These are phyloP conservation scores for Chaitophorus viminalis DNA, from an alignment of 2,888 invertebrate species.

Conservation along the genomic window DNA sequence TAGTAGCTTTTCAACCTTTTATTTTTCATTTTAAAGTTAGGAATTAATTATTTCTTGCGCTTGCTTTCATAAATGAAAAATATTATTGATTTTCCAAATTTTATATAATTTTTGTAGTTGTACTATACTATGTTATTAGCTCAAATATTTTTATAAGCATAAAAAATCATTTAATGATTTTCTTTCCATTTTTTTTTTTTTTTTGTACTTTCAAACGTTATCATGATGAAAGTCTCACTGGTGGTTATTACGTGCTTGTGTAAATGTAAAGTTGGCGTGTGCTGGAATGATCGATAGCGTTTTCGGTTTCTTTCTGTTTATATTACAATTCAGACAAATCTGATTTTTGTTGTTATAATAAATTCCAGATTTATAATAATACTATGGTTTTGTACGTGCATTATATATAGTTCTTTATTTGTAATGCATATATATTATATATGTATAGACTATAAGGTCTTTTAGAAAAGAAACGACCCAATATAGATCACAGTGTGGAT, in stretches of 20 bases:
- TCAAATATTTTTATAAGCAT: not conserved
- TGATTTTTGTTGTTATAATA: conserved; percentile 22
- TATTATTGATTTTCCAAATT: not conserved
- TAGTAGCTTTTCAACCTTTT: not conserved
- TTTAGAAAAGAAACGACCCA: conserved; percentile 16
- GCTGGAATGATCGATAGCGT: conserved; percentile 41
- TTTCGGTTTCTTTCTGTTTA: conserved; percentile 16
- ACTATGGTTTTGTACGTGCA: not conserved
- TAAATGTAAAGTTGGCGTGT: conserved; percentile 58
- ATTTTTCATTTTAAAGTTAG: not conserved
- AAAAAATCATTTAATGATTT: not conserved
- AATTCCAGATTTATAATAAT: conserved; percentile 17
- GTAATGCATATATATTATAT: not conserved
- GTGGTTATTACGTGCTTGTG: conserved; percentile 7
- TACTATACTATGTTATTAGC: not conserved
- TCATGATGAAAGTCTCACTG: conserved; percentile 42
- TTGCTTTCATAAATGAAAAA: not conserved
- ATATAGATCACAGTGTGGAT: not conserved
- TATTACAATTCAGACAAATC: conserved; percentile 10
- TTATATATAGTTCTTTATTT: not conserved
- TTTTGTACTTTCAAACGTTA: conserved; percentile 24
- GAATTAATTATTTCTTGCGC: not conserved
- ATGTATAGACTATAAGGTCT: not conserved
- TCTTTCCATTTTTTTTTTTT: not conserved
- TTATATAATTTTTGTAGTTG: not conserved